Conservation (phyloP, 2,888 invertebrate species). For the Myopa tessellatipennis region DNA sequence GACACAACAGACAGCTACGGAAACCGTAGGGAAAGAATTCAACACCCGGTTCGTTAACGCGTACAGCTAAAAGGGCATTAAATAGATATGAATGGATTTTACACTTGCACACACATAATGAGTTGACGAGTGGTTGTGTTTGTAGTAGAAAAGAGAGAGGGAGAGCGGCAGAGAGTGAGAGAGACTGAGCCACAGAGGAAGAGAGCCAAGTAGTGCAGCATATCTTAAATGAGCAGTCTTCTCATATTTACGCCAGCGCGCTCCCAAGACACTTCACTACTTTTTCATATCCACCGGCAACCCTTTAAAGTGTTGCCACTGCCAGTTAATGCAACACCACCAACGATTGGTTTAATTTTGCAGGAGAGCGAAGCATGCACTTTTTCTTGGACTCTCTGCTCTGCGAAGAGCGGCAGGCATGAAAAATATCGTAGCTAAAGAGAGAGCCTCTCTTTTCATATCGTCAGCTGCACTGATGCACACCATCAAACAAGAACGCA, state of each 20-base stretch:
- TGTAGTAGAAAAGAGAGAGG: no score
- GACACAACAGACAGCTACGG: slow-evolving; percentile 15
- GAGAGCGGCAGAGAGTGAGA: neutral
- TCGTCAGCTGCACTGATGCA: neutral
- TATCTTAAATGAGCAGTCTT: neutral
- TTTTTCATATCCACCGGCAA: slow-evolving; percentile 39
- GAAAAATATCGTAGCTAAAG: neutral
- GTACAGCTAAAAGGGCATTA: neutral
- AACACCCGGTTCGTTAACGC: neutral
- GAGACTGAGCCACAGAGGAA: slow-evolving; percentile 9
- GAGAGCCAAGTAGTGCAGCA: slow-evolving; percentile 34
- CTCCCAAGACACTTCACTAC: slow-evolving; percentile 18
- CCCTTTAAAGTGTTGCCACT: slow-evolving; percentile 48
- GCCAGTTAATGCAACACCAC: neutral
- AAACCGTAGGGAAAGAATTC: neutral
- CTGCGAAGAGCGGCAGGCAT: slow-evolving; percentile 21
- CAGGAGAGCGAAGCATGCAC: slow-evolving; percentile 14
- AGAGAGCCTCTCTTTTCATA: slow-evolving; percentile 30
- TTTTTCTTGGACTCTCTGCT: slow-evolving; percentile 1
- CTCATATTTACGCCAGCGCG: slow-evolving; percentile 46
- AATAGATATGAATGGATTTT: slow-evolving; percentile 16
- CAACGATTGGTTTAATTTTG: slow-evolving; percentile 45
- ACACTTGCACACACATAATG: neutral
- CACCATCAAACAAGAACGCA: neutral
- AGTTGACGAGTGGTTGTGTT: neutral